These are phyloP conservation scores for Xestia c-nigrum DNA, from an alignment of 2,888 invertebrate genomes.

Conservation along the genomic window DNA sequence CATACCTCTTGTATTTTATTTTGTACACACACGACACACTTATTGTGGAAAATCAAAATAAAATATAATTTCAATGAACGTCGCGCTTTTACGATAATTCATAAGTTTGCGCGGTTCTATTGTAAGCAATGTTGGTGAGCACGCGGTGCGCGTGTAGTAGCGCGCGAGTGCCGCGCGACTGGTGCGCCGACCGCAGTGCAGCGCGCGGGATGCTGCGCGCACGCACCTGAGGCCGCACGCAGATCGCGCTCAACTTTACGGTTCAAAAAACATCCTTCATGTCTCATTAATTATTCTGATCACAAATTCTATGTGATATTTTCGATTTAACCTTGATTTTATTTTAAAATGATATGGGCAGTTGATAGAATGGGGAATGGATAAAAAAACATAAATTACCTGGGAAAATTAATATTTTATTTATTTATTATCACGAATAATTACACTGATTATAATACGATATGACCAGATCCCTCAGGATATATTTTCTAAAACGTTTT, in stretches of 20 bases:
- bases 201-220: conserved; percentile 65
- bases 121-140: conserved; percentile 18
- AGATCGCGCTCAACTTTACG: conserved; percentile 6
- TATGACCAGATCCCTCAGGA: conserved; percentile 61
- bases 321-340: conserved; percentile 33
- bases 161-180: conserved; percentile 77
- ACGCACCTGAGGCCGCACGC: conserved; percentile 47
- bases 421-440: conserved; percentile 57
- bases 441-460: conserved; percentile 61
- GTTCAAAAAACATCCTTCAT: conserved; percentile 37
- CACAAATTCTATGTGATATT: conserved; percentile 25
- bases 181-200: conserved; percentile 66
- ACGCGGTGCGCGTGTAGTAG: conserved; percentile 68
- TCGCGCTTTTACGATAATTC: conserved; percentile 32
- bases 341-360: conserved; percentile 8
- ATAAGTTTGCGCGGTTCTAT: conserved; percentile 44
- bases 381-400: conserved; percentile 15
- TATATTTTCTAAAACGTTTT: conserved; percentile 31
- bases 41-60: conserved; percentile 11
- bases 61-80: conserved; percentile 33
- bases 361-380: background rate
- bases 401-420: conserved; percentile 54
- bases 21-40: conserved; percentile 48
- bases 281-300: conserved; percentile 46
- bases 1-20: conserved; percentile 57